phyloP scores from a whole-genome alignment of 2,888 invertebrate genomes.

The Dysmachus trigonus region DNA sequence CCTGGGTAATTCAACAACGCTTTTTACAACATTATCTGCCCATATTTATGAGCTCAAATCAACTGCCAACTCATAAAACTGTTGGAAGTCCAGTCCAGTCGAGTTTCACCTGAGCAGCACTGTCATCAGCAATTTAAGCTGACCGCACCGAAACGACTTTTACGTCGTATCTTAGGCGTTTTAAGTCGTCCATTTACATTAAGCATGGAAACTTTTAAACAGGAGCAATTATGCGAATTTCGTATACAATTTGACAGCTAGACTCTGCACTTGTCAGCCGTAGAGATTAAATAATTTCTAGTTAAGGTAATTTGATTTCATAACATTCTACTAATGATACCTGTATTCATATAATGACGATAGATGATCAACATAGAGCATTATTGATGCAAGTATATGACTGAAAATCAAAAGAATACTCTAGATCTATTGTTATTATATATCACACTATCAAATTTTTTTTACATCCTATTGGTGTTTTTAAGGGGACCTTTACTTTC shows the following conservation, averaged over 20 bases:
- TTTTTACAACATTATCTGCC: background rate
- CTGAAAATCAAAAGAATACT: no score
- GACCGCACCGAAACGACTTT: background rate
- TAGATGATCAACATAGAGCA: no score
- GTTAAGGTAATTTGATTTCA: background rate
- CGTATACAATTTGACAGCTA: background rate
- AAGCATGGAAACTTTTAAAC: background rate
- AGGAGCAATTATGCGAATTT: background rate
- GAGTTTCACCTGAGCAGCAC: background rate
- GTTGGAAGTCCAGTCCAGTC: background rate
- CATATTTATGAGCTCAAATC: constrained; percentile 26
- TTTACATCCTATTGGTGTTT: no score
- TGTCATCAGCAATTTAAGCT: background rate
- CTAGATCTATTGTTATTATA: no score
- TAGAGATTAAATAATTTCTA: background rate
- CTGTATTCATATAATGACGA: background rate
- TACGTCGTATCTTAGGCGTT: background rate
- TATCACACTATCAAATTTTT: no score
- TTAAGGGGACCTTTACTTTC: no score
- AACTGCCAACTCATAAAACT: constrained; percentile 22
- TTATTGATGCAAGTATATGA: no score
- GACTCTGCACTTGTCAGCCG: background rate
- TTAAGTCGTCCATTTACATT: background rate
- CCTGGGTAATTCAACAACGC: background rate
- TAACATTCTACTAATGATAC: background rate